phyloP scores from a whole-genome alignment of 1,140 invertebrate species.

The Lanistes nyassanus region DNA sequence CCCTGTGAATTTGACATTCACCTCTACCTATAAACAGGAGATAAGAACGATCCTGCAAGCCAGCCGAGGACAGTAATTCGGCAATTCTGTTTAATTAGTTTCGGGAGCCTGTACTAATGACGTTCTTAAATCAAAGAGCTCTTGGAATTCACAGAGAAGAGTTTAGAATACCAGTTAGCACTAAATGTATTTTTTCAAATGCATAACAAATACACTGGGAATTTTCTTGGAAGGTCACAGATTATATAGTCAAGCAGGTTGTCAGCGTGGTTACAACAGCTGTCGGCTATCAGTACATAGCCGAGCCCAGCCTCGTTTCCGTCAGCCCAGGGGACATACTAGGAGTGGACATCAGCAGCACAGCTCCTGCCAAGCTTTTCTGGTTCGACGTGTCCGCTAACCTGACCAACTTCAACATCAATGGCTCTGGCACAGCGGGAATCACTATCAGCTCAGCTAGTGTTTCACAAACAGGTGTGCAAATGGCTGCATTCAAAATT shows the following conservation, averaged over 20 bases:
- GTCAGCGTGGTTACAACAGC: slow-evolving; percentile 4
- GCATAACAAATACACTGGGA: no score
- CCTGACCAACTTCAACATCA: not conserved
- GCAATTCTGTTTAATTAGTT: no score
- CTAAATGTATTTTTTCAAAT: no score
- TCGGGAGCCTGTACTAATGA: no score
- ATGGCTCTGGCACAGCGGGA: not conserved
- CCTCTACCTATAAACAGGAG: no score
- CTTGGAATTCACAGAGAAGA: no score
- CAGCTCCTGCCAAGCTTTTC: not conserved
- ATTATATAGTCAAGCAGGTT: slow-evolving; percentile 14
- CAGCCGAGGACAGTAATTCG: no score
- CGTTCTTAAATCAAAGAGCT: no score
- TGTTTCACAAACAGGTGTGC: not conserved
- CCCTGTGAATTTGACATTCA: no score
- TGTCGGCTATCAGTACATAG: slow-evolving; percentile 30
- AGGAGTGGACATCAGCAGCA: slow-evolving; percentile 1
- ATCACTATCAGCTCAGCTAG: not conserved
- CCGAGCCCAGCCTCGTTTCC: slow-evolving; percentile 11
- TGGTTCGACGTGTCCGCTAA: not conserved
- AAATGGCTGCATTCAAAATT: no score
- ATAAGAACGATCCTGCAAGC: no score
- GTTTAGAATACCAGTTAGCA: no score
- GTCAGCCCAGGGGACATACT: slow-evolving; percentile 36
- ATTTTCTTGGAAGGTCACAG: not conserved